These are phyloP conservation scores for Semotilus atromaculatus DNA, from an alignment of 2,797 vertebrate species.

Conservation along the genomic window DNA sequence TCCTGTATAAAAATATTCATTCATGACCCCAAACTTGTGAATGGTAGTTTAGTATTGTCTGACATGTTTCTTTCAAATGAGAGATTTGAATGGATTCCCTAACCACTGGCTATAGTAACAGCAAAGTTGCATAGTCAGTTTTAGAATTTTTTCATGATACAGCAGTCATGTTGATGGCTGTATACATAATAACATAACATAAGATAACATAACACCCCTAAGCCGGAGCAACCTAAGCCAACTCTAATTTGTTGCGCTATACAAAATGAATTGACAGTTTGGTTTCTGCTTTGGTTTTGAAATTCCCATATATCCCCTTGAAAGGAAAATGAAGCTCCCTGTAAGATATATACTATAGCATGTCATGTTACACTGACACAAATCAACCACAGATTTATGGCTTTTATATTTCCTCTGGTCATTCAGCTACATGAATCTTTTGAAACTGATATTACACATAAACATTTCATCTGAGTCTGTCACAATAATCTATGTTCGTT, in stretches of 20 bases:
- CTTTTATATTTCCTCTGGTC: slow-evolving; percentile 18
- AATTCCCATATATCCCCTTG: not conserved
- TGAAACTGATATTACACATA: slow-evolving; percentile 20
- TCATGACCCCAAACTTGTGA: not conserved
- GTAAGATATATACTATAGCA: not conserved
- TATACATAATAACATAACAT: not conserved
- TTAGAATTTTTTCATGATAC: not conserved
- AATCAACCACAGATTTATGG: slow-evolving; percentile 6
- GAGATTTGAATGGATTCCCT: not conserved
- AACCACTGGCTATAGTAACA: not conserved
- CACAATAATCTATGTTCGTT: not conserved
- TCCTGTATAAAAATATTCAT: not conserved
- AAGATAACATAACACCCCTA: not conserved
- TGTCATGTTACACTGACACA: not conserved
- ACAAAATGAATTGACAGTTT: not conserved
- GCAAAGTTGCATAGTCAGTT: not conserved
- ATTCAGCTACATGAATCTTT: not conserved
- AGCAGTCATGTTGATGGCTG: not conserved
- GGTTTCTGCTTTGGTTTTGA: not conserved
- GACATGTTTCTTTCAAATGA: not conserved
- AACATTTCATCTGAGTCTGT: not conserved
- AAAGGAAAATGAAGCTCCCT: not conserved
- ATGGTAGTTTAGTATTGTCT: not conserved
- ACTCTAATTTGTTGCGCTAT: not conserved
- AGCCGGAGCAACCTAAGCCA: slow-evolving; percentile 5